Conservation (phyloP, 2,113 vertebrate species). For the Campylorhamphus procurvoides region DNA sequence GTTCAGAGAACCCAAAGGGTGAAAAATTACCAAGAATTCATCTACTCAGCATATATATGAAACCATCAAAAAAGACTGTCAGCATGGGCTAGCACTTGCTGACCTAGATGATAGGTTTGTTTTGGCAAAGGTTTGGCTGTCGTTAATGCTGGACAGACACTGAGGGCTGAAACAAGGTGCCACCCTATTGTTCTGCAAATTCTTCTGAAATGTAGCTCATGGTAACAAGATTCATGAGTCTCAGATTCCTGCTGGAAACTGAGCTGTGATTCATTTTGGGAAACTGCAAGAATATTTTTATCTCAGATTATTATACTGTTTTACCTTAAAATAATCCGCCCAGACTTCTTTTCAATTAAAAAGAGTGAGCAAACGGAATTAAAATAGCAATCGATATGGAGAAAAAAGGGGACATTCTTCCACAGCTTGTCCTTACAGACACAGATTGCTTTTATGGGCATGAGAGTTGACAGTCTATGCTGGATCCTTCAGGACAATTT, state of each 20-base stretch:
- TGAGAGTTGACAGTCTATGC: background rate
- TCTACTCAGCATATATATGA: background rate
- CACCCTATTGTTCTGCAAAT: background rate
- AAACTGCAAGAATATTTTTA: background rate
- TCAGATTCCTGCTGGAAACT: background rate
- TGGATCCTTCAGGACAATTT: background rate
- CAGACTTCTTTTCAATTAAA: background rate
- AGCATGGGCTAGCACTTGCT: background rate
- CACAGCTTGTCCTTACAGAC: background rate
- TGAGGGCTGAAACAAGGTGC: background rate
- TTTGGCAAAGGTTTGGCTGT: background rate
- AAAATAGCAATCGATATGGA: background rate
- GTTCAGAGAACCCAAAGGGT: background rate
- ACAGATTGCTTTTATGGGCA: background rate
- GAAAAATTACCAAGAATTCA: background rate
- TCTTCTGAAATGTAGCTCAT: background rate
- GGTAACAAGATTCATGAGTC: background rate
- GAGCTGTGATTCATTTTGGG: background rate
- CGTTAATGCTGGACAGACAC: background rate
- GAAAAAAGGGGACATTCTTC: background rate
- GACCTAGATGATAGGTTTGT: background rate
- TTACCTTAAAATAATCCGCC: background rate
- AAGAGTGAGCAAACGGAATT: background rate
- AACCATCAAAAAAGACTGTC: background rate
- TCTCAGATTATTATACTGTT: background rate